Conservation (phyloP, 1,140 invertebrate species). For the Hypsibius dujardini region DNA sequence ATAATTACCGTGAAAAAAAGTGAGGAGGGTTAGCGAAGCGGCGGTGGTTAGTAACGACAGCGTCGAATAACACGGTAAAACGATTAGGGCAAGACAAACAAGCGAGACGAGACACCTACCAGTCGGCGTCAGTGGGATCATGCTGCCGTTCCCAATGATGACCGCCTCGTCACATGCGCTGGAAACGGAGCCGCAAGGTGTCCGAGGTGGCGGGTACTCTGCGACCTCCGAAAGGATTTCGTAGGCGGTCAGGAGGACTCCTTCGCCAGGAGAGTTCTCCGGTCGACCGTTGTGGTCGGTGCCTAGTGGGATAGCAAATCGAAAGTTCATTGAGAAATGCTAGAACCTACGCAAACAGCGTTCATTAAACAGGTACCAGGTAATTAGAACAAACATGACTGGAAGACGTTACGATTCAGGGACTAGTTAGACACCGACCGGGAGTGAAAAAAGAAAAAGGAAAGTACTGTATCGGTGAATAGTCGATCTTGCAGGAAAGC, state of each 20-base stretch:
- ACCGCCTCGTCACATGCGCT: constrained; percentile 30
- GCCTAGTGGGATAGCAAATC: too few relatives aligned
- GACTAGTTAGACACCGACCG: too few relatives aligned
- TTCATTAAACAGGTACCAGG: too few relatives aligned
- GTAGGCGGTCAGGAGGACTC: constrained; percentile 49
- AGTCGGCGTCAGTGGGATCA: constrained; percentile 23
- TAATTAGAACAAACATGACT: too few relatives aligned
- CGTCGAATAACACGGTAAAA: constrained; percentile 28
- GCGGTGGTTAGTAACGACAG: constrained; percentile 30
- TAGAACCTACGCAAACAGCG: too few relatives aligned
- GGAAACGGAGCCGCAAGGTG: constrained; percentile 33
- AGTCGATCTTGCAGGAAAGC: constrained; percentile 31
- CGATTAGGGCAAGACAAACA: background rate
- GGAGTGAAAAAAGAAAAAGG: too few relatives aligned
- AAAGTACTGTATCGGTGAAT: constrained; percentile 33
- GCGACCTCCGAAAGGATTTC: constrained; percentile 49
- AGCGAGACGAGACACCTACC: background rate
- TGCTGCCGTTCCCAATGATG: constrained; percentile 29
- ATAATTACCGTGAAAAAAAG: too few relatives aligned
- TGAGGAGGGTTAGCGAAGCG: background rate
- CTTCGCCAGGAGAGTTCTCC: too few relatives aligned
- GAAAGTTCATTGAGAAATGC: too few relatives aligned
- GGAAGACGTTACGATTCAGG: too few relatives aligned
- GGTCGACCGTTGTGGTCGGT: too few relatives aligned
- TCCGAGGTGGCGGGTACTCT: constrained; percentile 27